Base-by-base conservation (phyloP, 92 coral and sea anemone genomes). In the Palythoa grandiflora region DNA sequence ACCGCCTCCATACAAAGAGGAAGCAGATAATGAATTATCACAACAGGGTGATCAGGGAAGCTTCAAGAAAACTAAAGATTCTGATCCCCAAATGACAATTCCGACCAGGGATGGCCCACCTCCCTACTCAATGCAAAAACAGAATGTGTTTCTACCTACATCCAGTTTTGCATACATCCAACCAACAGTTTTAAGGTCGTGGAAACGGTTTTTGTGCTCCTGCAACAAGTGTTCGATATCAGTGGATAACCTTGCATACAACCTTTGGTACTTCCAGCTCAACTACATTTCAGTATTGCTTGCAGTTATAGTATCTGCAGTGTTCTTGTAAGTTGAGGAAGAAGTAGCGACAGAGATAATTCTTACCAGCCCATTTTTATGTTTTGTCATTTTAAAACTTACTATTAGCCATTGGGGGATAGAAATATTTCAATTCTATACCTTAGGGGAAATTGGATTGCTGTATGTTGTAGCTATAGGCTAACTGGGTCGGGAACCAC, bases 281-380 rank as follows among this genome's bases (percentile, higher is more conserved):
- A 81, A 81, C 52, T 81, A 81, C 86, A 81, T 81, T n/a, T 81
- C 86, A 65, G 75, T 81, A 19, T 66, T 81, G 63, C 75, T 81
- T 65, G 59, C 71, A 51, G 54, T 68, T 11, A 14, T 81, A 53
- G 13, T 81, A 5, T 53, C 61, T 9, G 86, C 86, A 21, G 35
- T 81, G 47, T 50, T 81, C 60, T 47, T 12, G 86, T 81, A 81
- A 66, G 86, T 81, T 17, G 8, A 3, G 35, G 7, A 17, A 63
- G 1, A 19, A 14, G 65, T 15, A 59, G 4, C 65, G 14, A 59
- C 16, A n/a, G 19, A 59, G 0, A 59, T 13, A 10, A 14, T 59
- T 59, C 14, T n/a, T n/a, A 15, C 17, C 11, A 55, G 11, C 50
- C 7, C 50, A 28, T 28, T 44, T 8, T 44, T 44, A 44, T 4